Base-by-base conservation (phyloP, 2,888 invertebrate genomes). In the Abscondita cerata region DNA sequence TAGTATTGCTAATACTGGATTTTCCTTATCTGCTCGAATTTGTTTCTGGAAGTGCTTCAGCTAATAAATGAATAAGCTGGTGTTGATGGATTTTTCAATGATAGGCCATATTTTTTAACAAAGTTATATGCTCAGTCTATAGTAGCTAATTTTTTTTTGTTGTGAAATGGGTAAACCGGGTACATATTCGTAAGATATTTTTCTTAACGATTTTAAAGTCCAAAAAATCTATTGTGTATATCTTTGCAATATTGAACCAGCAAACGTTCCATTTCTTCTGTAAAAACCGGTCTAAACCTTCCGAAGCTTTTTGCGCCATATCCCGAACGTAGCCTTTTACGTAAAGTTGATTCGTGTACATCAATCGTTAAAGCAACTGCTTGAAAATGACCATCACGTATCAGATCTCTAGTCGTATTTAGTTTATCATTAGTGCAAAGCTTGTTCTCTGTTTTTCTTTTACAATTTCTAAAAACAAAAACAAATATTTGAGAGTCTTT, bases 241-340 rank as follows among this genome's bases (percentile, higher is more conserved):
- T 25, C 25, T 6, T 25, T 25, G 6, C 25, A 25, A 25, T 25
- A 6, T 25, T 25, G 25, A 25, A 6, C 25, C 6, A 25, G 25
- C 25, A 25, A 6, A 4, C 25, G 25, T 52, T 68, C 64, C 34
- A 59, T 54, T 55, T 67, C 65, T 13, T 20, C 5, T 38, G 53
- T 56, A 12, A 68, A 65, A 1, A 60, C 59, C 52, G 46, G 41
- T 8, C 41, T 51, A 52, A 52, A 67, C 19, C 66, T 54, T 15
- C 61, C 67, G 44, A 68, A 54, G 40, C 36, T 36, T 16, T 50
- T 55, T 51, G 59, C 58, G 16, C 52, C 52, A 15, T 55, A 41
- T 15, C 36, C 54, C 18, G 52, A 20, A 62, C 65, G 65, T 38
- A 65, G 52, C 31, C 67, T 33, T 62, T 65, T 68, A 40, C 65